Percentiles rank a stretch among this genome's conserved stretches.
Evolutionary conservation across 2,797 vertebrate genomes (phyloP).

Genomic region (Poeciliopsis presidionis): DNA sequence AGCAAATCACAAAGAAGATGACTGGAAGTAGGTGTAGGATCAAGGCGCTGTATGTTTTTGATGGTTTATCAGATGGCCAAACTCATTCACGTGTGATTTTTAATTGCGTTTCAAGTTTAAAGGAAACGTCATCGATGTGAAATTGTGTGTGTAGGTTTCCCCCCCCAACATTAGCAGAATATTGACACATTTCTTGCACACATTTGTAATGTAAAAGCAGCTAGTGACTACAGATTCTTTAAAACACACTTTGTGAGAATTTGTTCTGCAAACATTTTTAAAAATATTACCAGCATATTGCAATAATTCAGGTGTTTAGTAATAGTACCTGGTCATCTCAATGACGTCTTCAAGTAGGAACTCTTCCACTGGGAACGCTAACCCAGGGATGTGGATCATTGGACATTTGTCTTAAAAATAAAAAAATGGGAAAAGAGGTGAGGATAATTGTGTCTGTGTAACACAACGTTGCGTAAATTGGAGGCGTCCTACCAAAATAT

Average conservation of each 20-base stretch:
- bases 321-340: constrained; percentile 86
- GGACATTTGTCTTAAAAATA: constrained; percentile 88
- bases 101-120: too few relatives aligned
- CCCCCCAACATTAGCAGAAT: too few relatives aligned
- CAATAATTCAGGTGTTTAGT: neutral
- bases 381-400: constrained; percentile 96
- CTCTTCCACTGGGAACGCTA: constrained; percentile 94
- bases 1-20: too few relatives aligned
- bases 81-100: too few relatives aligned
- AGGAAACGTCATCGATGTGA: too few relatives aligned
- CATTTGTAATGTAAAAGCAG: too few relatives aligned
- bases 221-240: neutral
- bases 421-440: neutral
- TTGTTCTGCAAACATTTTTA: neutral
- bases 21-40: too few relatives aligned
- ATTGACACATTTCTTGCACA: too few relatives aligned
- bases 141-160: too few relatives aligned
- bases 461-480: neutral
- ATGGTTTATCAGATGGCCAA: too few relatives aligned
- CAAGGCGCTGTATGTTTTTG: too few relatives aligned
- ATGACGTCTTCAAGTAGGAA: constrained; percentile 93
- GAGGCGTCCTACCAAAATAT: constrained; percentile 86
- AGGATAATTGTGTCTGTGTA: neutral
- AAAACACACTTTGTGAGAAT: neutral
- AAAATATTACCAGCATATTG: neutral